Evolutionary conservation across 2,113 vertebrate genomes (phyloP), one percentile per base, ranked within the genome.

Genomic region (Verasper variegatus): DNA sequence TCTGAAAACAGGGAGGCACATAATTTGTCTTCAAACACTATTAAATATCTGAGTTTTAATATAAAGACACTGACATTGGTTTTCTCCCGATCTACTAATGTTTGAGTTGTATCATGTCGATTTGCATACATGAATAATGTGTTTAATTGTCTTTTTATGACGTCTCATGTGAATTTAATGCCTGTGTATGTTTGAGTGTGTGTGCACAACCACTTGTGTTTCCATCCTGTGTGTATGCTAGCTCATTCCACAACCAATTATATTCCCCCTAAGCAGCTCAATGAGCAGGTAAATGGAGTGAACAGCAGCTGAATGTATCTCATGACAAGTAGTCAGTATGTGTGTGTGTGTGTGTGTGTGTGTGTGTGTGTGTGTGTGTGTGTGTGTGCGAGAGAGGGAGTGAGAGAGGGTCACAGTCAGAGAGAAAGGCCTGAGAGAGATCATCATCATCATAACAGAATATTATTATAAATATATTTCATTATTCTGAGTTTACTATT

Each of bases 271-370:
- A 71, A 82, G 80, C 78, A 82, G 78, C 68, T 80, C 86, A 91
- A 75, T 88, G 82, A 88, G 78, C 76, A 87, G 86, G 80, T 66
- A 87, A 90, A 89, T 89, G 81, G 71, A 86, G 76, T 87, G 76
- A 79, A 78, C 68, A 79, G 73, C 68, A 83, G 73, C 71, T 81
- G 59, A 84, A 81, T 81, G 82, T 80, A 59, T 90, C 57, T 67
- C 71, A 62, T 84, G 87, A 91, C 78, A 87, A 86, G 84, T 66
- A 72, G 55, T 70, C 18, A 21, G 64, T 18, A 4, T 72, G 18
- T 47, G 23, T 68, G 68, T 40, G 37, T 77, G 59, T 40, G 54
- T 61, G 31, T 76, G 73, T 59, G 59, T 61, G 51, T 21, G 54
- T 45, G 26, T 21, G 7, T 42, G 49, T 9, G 51, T 13, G 60